Evolutionary conservation across 1,140 invertebrate species (phyloP), one percentile per base, ranked within the genome.

Genomic region (Planococcus citri): DNA sequence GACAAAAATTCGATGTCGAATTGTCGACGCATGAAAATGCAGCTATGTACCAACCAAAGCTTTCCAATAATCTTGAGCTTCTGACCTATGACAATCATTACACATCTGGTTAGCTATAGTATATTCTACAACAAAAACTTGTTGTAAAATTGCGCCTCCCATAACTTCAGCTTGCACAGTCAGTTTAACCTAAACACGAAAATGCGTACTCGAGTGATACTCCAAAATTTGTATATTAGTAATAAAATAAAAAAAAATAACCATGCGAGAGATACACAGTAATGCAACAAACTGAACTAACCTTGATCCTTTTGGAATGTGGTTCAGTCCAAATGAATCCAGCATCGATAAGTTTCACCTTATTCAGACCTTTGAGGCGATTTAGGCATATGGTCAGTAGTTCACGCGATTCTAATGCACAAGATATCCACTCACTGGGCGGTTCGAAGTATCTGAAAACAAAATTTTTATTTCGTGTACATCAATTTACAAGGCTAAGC

Each of bases 301-400:
- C 88, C 82, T 98, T 99, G 27, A 99, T 87, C 71, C 97, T 84
- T 79, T 95, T 96, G 0, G 96, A 99, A 83, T 99, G 97, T 70
- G 97, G 95, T 77, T 99, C 97, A 33, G 97, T 99, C 96, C 97
- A 99, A 2, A 97, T 84, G 82, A 99, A 99, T 6, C 88, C 87
- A 68, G 97, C 97, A 85, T 99, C 95, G 58, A 97, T 83, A 4
- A 99, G 79, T 77, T 90, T 91, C 0, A 97, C 89, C 78, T 89
- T 87, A 74, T 89, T 92, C 0, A 98, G 80, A 3, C 93, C 93
- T 81, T 96, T 98, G 0, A 99, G 79, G 76, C 90, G 93, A 77
- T 97, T 96, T 3, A 99, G 79, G 76, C 97, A 99, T 1, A 99
- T 77, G 0, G 90, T 84, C 1, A 99, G 79, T 0, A 99, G 80